These are phyloP conservation scores for Polymixis lichenea DNA, from an alignment of 2,888 invertebrate species.

Conservation along the genomic window DNA sequence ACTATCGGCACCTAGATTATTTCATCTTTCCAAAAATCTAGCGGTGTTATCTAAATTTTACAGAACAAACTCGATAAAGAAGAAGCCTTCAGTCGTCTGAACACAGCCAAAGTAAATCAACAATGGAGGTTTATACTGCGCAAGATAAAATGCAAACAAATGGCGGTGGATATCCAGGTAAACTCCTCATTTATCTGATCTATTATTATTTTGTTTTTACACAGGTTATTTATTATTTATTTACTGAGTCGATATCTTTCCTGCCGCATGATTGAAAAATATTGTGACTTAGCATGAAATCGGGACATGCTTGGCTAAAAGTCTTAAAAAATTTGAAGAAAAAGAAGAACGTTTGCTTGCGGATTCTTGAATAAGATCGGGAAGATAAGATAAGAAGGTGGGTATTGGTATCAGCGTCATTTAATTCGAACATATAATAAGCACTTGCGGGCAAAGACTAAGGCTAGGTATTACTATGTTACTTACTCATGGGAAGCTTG, in stretches of 20 bases:
- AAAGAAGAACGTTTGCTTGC: neutral
- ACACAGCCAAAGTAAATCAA: conserved; percentile 96
- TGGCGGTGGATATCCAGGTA: conserved; percentile 93
- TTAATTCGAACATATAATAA: neutral
- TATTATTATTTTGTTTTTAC: conserved; percentile 4
- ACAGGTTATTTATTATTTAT: neutral
- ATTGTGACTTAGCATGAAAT: conserved; percentile 17
- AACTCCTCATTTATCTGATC: conserved; percentile 10
- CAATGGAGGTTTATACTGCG: conserved; percentile 95
- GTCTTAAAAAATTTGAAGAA: neutral
- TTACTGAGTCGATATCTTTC: neutral
- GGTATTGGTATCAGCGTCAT: neutral
- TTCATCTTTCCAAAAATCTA: neutral
- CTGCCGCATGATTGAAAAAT: neutral
- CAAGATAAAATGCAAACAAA: conserved; percentile 94
- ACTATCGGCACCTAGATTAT: neutral
- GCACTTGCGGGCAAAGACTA: neutral
- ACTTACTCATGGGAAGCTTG: neutral
- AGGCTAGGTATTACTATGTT: neutral
- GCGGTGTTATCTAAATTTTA: conserved; percentile 57
- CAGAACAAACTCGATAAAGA: conserved; percentile 96
- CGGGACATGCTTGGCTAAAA: neutral
- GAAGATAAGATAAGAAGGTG: no score
- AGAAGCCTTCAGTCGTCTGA: conserved; percentile 94
- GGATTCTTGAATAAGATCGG: no score